Evolutionary conservation across 2,888 invertebrate species (phyloP).

Genomic region (Lepidocyrtinus sp.): DNA sequence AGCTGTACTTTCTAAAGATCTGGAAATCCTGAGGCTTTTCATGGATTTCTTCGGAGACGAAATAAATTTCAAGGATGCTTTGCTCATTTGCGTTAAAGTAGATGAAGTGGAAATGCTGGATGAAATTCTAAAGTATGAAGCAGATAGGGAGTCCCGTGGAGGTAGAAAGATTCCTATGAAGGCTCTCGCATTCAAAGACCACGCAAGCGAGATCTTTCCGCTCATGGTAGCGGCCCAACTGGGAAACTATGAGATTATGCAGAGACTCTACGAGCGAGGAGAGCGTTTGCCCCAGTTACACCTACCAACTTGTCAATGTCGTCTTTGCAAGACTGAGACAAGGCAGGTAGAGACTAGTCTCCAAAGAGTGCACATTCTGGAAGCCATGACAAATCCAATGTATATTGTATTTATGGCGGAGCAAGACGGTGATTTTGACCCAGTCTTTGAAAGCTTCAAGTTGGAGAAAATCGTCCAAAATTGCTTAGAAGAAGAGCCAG

Average conservation of each 20-base stretch:
- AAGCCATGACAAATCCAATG: constrained; percentile 80
- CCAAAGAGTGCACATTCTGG: constrained; percentile 78
- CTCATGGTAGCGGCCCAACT: constrained; percentile 81
- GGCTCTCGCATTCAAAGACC: no score
- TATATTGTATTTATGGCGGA: constrained; percentile 80
- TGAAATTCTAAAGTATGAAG: constrained; percentile 74
- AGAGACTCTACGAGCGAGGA: constrained; percentile 78
- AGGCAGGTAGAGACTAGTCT: constrained; percentile 76
- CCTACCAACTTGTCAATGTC: constrained; percentile 77
- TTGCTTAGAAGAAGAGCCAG: constrained; percentile 74
- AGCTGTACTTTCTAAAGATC: constrained; percentile 15
- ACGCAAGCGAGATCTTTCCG: no score
- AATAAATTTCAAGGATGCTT: constrained; percentile 74
- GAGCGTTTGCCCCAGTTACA: constrained; percentile 80
- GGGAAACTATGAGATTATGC: constrained; percentile 81
- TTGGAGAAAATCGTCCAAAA: constrained; percentile 72
- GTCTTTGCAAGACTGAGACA: constrained; percentile 70
- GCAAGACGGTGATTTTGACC: constrained; percentile 74
- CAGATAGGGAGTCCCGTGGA: not conserved
- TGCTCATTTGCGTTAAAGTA: constrained; percentile 79
- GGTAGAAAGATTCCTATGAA: not conserved
- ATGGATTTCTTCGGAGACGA: not conserved
- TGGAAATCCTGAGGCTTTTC: constrained; percentile 7
- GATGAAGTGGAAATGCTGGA: constrained; percentile 78
- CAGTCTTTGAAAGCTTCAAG: constrained; percentile 79